Evolutionary conservation across 2,888 invertebrate species (phyloP).

Genomic region (Luperina testacea): DNA sequence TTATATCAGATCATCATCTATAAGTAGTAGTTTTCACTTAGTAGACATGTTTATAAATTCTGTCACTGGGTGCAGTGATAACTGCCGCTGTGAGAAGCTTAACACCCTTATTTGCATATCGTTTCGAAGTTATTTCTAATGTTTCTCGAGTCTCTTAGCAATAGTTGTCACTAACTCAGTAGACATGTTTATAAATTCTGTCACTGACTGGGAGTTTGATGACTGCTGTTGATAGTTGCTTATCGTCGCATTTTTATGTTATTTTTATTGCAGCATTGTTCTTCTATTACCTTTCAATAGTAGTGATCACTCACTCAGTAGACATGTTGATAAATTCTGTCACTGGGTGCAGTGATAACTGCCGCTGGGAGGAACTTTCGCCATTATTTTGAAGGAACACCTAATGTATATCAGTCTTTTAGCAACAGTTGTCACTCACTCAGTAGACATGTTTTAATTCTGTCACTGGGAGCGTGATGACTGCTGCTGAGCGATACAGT

Average conservation of each 20-base stretch:
- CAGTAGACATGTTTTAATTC: constrained; percentile 56
- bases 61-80: constrained; percentile 20
- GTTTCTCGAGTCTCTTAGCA: not conserved
- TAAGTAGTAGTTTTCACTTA: not conserved
- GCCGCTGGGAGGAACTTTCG: too few relatives aligned
- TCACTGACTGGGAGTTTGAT: constrained; percentile 70
- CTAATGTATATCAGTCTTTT: too few relatives aligned
- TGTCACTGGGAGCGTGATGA: constrained; percentile 51
- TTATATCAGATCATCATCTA: too few relatives aligned
- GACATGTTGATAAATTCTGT: constrained; percentile 50
- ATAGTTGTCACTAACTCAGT: constrained; percentile 26
- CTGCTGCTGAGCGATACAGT: constrained; percentile 8
- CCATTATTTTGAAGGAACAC: not conserved
- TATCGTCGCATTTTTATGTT: not conserved
- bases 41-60: not conserved
- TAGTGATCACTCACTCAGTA: constrained; percentile 35
- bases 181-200: constrained; percentile 64
- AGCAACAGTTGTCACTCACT: constrained; percentile 19
- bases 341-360: constrained; percentile 39
- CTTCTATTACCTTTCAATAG: not conserved
- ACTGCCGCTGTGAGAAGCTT: not conserved
- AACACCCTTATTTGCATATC: not conserved
- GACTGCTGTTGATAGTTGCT: constrained; percentile 42
- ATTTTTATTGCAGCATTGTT: not conserved
- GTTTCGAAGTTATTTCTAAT: too few relatives aligned